Percentiles rank a stretch among this genome's conserved stretches.
Conservation (phyloP, 2,888 invertebrate genomes). For the Odontocolon sp. region DNA sequence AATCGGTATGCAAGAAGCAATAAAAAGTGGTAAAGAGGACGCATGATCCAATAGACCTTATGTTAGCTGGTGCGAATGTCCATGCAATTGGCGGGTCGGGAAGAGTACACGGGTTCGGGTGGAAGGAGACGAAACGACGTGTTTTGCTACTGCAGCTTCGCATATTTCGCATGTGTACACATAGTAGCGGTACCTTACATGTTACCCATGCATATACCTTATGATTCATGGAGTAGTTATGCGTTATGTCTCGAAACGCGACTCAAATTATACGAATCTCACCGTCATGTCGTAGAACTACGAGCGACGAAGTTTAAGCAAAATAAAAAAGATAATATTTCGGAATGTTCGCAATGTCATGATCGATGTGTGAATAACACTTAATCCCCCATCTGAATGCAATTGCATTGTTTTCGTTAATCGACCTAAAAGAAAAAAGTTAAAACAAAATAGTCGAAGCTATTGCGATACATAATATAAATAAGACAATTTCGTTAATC, state of each 20-base stretch:
- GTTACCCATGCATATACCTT: conserved; percentile 54
- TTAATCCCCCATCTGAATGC: too few species aligned
- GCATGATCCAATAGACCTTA: conserved; percentile 36
- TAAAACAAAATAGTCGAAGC: background rate
- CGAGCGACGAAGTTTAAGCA: conserved; percentile 28
- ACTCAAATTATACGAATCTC: conserved; percentile 58
- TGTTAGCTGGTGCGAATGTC: conserved; percentile 17
- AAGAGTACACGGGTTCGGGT: conserved; percentile 1
- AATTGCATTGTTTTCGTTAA: too few species aligned
- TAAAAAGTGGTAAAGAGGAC: conserved; percentile 26
- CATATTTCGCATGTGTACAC: conserved; percentile 47
- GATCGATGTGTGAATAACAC: background rate
- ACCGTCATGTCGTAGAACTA: conserved; percentile 52
- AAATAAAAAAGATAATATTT: conserved; percentile 27
- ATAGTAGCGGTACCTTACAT: conserved; percentile 43
- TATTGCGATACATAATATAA: background rate
- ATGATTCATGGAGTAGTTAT: conserved; percentile 68
- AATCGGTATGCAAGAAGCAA: conserved; percentile 19
- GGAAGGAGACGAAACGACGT: conserved; percentile 9
- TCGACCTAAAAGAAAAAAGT: too few species aligned
- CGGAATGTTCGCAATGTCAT: conserved; percentile 15
- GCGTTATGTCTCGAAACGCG: conserved; percentile 63
- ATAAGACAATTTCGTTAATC: background rate
- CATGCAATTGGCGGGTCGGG: conserved; percentile 26
- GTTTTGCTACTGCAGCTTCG: conserved; percentile 36